Conservation (phyloP, 64 coral and sea anemone genomes). For the Montipora sp. region DNA sequence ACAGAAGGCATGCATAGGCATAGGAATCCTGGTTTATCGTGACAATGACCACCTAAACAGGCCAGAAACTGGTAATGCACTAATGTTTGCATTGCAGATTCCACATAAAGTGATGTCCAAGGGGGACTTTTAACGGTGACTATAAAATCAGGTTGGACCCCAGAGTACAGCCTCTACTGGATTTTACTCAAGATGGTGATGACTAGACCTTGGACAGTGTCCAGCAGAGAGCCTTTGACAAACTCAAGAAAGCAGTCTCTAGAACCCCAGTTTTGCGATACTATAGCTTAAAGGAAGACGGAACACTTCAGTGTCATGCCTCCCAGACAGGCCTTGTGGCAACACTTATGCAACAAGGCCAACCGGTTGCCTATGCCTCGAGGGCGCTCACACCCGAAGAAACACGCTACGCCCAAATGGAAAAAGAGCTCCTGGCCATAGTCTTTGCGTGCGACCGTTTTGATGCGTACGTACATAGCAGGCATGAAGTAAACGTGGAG, state of each 20-base stretch:
- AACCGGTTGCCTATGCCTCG: not conserved
- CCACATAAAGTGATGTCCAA: too few relatives aligned
- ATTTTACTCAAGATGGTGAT: slow-evolving; percentile 12
- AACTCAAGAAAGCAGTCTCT: slow-evolving; percentile 2
- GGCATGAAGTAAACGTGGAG: too few relatives aligned
- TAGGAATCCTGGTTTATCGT: too few relatives aligned
- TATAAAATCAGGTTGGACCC: too few relatives aligned
- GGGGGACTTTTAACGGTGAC: too few relatives aligned
- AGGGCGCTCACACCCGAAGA: not conserved
- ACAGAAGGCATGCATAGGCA: too few relatives aligned
- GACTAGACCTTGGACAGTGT: not conserved
- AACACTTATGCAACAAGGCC: not conserved
- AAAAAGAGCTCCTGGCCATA: not conserved
- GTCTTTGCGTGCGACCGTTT: too few relatives aligned
- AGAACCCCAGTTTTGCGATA: slow-evolving; percentile 36
- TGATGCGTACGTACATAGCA: too few relatives aligned
- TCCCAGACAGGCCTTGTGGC: slow-evolving; percentile 20
- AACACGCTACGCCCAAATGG: slow-evolving; percentile 1
- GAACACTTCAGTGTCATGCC: not conserved
- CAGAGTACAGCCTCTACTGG: slow-evolving; percentile 20
- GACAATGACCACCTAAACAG: too few relatives aligned
- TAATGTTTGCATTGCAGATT: too few relatives aligned
- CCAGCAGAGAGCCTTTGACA: not conserved
- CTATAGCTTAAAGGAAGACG: not conserved
- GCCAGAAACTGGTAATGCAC: too few relatives aligned